A percentile compares a stretch with the other conserved stretches of the same genome.
Evolutionary conservation across 2,113 vertebrate species (phyloP).

Genomic region (Hirundichthys speculiger): DNA sequence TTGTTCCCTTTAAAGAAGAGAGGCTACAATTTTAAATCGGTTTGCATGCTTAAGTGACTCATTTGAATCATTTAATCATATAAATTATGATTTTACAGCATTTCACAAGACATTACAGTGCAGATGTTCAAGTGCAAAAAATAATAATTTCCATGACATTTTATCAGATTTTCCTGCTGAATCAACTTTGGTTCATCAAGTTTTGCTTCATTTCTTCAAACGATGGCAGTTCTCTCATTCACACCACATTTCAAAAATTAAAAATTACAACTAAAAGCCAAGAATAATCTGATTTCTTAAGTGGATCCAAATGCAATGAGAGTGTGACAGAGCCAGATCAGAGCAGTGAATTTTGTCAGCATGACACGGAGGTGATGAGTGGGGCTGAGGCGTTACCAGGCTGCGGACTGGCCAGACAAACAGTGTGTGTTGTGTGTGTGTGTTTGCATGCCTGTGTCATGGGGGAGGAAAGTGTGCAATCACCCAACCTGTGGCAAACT

Average conservation of each 20-base stretch:
- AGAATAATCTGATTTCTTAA: slow-evolving; percentile 31
- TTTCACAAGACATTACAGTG: no score
- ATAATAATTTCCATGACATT: no score
- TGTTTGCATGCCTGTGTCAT: slow-evolving; percentile 29
- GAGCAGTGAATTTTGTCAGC: slow-evolving; percentile 44
- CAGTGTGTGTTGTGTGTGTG: slow-evolving; percentile 13
- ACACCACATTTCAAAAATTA: not conserved
- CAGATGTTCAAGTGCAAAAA: no score
- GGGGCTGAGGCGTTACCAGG: slow-evolving; percentile 66
- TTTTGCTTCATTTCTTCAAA: no score
- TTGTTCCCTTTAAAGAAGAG: no score
- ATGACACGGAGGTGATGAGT: slow-evolving; percentile 70
- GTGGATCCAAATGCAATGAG: slow-evolving; percentile 30
- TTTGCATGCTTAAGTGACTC: no score
- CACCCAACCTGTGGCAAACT: slow-evolving; percentile 41
- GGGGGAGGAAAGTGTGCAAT: slow-evolving; percentile 52
- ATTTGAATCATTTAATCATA: no score
- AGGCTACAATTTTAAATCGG: no score
- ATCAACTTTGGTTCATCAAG: no score
- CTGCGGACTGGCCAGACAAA: slow-evolving; percentile 54
- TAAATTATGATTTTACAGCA: no score
- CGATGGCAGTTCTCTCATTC: no score
- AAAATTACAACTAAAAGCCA: slow-evolving; percentile 12
- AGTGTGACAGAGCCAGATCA: slow-evolving; percentile 38
- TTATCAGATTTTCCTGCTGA: no score